Evolutionary conservation across 2,113 vertebrate genomes (phyloP).

Genomic region (Microcebus jonahi): DNA sequence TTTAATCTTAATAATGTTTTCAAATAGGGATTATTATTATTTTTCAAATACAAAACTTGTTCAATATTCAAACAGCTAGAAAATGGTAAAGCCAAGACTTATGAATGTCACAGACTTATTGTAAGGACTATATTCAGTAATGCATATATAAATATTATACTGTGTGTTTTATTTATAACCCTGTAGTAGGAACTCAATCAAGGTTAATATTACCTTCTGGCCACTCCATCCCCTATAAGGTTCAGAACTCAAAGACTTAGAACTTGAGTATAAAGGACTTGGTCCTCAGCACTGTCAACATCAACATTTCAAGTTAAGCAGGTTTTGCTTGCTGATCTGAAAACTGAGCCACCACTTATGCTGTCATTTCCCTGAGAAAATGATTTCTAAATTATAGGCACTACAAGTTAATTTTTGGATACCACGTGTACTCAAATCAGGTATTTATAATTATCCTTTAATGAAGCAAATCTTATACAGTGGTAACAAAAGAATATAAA

Average conservation of each 20-base stretch:
- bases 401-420: conserved; percentile 39
- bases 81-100: not conserved
- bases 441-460: conserved; percentile 37
- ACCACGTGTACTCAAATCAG: not conserved
- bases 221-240: not conserved
- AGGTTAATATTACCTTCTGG: not conserved
- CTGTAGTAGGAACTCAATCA: not conserved
- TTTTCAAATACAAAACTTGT: conserved; percentile 21
- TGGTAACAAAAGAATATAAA: conserved; percentile 49
- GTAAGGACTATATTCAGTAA: not conserved
- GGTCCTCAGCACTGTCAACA: not conserved
- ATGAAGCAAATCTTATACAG: conserved; percentile 3
- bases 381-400: conserved; percentile 12
- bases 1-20: conserved; percentile 11
- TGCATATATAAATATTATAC: not conserved
- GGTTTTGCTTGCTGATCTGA: conserved; percentile 30
- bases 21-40: not conserved
- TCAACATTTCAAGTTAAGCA: conserved; percentile 1
- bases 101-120: not conserved
- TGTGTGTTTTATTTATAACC: not conserved
- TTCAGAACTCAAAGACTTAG: not conserved
- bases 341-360: not conserved
- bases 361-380: conserved; percentile 54
- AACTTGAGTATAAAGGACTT: not conserved
- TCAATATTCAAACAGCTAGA: not conserved